These are phyloP conservation scores for Indicator indicator DNA, from an alignment of 2,113 vertebrate species.

Conservation along the genomic window DNA sequence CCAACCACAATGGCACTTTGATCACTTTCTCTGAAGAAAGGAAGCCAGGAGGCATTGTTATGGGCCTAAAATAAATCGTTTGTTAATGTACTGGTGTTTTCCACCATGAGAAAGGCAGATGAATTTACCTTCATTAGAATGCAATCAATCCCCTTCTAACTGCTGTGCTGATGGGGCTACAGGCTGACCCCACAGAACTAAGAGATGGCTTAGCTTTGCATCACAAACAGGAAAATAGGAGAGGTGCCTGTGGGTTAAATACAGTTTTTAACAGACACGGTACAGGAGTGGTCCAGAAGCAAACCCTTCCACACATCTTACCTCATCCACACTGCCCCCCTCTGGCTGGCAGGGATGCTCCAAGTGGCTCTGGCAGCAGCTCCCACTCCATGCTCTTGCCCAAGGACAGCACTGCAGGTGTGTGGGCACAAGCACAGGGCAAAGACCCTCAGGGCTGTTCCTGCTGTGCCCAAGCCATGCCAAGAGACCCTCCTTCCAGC, in stretches of 20 bases:
- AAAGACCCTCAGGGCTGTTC: not conserved
- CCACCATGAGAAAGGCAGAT: not conserved
- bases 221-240: not conserved
- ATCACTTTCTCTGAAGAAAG: not conserved
- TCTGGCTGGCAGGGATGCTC: not conserved
- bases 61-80: not conserved
- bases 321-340: not conserved
- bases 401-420: too few species aligned
- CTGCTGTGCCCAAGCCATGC: too few species aligned
- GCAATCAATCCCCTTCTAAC: not conserved
- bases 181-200: not conserved
- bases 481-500: not conserved
- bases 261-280: not conserved
- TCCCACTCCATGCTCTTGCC: not conserved
- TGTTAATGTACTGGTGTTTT: not conserved
- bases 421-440: fast-evolving
- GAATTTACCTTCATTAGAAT: not conserved
- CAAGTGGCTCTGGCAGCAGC: fast-evolving
- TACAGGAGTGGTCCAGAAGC: not conserved
- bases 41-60: not conserved
- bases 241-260: not conserved
- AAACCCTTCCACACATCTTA: not conserved
- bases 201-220: not conserved
- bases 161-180: not conserved
- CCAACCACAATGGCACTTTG: too few species aligned